These are phyloP conservation scores for Deilephila porcellus DNA, from an alignment of 2,888 invertebrate genomes.

Conservation along the genomic window DNA sequence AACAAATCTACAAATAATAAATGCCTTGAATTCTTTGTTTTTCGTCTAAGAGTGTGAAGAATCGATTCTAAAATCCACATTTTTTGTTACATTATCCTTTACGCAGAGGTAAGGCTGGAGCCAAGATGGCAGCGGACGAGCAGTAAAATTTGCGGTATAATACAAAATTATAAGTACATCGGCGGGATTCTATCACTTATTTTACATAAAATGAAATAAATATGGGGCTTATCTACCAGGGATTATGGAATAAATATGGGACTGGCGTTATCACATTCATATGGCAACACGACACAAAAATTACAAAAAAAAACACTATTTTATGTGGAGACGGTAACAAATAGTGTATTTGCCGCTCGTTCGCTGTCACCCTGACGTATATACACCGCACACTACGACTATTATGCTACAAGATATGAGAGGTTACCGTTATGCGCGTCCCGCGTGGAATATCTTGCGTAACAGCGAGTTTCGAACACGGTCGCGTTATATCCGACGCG, in stretches of 20 bases:
- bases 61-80: neutral
- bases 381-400: neutral
- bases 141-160: neutral
- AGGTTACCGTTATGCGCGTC: neutral
- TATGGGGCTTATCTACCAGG: constrained; percentile 6
- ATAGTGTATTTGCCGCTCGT: constrained; percentile 4
- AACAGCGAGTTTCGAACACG: constrained; percentile 1
- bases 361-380: constrained; percentile 1
- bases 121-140: neutral
- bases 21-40: constrained; percentile 21
- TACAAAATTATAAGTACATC: constrained; percentile 24
- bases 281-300: constrained; percentile 14
- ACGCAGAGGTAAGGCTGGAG: constrained; percentile 1
- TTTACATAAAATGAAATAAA: constrained; percentile 27
- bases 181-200: constrained; percentile 26
- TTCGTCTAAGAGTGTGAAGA: neutral
- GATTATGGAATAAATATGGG: neutral
- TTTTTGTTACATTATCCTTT: constrained; percentile 1
- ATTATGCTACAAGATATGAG: constrained; percentile 25
- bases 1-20: constrained; percentile 26
- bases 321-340: constrained; percentile 23
- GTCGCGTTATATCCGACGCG: constrained; percentile 21
- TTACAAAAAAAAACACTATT: neutral
- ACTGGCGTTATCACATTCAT: neutral
- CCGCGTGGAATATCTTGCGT: neutral